Base-by-base conservation (phyloP, 2,797 vertebrate genomes). In the Danio tinwini region DNA sequence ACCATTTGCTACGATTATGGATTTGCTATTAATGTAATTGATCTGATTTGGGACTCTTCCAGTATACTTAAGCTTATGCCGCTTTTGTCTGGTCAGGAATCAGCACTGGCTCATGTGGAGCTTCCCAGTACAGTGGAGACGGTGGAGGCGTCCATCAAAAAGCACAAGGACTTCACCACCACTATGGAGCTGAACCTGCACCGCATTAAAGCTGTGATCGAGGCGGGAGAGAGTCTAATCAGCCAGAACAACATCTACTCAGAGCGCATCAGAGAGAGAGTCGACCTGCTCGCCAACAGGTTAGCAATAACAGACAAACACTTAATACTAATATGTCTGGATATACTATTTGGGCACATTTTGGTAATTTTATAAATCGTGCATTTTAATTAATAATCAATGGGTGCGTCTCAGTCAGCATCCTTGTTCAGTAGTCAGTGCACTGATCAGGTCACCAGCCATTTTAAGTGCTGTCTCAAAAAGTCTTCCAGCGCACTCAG, bases 181-280 rank as follows among this genome's bases (percentile, higher is more conserved):
- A 96, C 94, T 3, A 95, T 98, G 97, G 96, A 98, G 81, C 92
- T 98, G 74, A 95, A 95, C 91, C 90, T 95, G 72, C 97, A 97
- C 84, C 92, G 96, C 83, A 94, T 96, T 83, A 95, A 95, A 21
- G 89, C 92, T 58, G 95, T 95, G 0, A 94, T 96, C 0, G 96
- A 96, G 82, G 96, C 97, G 0, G 97, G 96, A 0, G 95, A 96
- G 81, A 95, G 94, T 85, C 93, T 98, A 39, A 94, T 93, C 79
- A 94, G 94, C 40, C 96, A 97, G 85, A 95, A 91, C 78, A 97
- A 96, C 87, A 91, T 94, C 88, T 97, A 98, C 75, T 89, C 93
- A 0, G 93, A 96, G 0, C 94, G 93, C 21, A 97, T 96, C 85
- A 92, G 90, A 84, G 91, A 96, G 42, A 93, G 95, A 0, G 92